Evolutionary conservation across 1,140 invertebrate species (phyloP), one percentile per base, ranked within the genome.

Genomic region (Medauroidea extradentata): DNA sequence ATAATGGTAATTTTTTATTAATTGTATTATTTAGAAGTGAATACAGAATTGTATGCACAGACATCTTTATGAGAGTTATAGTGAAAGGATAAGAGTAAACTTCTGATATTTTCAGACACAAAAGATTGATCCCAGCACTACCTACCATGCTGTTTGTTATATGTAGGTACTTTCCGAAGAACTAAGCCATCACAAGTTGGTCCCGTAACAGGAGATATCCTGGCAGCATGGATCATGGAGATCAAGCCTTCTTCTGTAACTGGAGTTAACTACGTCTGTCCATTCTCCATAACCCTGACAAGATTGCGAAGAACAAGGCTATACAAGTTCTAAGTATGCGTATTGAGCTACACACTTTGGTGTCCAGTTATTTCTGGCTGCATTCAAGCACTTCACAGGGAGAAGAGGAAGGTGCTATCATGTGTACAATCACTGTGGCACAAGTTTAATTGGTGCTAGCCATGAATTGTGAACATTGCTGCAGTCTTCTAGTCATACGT

Each of bases 281-380:
- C 75, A 1, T 71, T 79, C 25, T 13, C 25, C 44, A 25, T 56
- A 21, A 53, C 42, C 52, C 9, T 67, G 63, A 56, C 19, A n/a
- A 42, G 44, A 41, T 24, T 39, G 18, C 25, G 68, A 54, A 50
- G 44, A 62, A 52, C 56, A 16, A 62, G 63, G 7, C 52, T 49
- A 9, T 3, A 49, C 1, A 75, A 75, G 53, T 63, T 57, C 1
- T 74, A 73, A 46, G 19, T 71, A 19, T 57, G 57, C 34, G 2
- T 74, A 1, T 73, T 72, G 63, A 55, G 68, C 68, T 21, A 51
- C 70, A 2, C 70, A 73, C 41, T 46, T 74, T 13, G 70, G 73
- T 68, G 0, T 39, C 24, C 3, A 61, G 65, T 60, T n/a, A n/a
- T 71, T 72, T 49, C 19, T 73, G 0, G 56, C 65, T 16, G 59